phyloP scores from a whole-genome alignment of 2,113 vertebrate genomes.

The Pachypanchax playfairii region DNA sequence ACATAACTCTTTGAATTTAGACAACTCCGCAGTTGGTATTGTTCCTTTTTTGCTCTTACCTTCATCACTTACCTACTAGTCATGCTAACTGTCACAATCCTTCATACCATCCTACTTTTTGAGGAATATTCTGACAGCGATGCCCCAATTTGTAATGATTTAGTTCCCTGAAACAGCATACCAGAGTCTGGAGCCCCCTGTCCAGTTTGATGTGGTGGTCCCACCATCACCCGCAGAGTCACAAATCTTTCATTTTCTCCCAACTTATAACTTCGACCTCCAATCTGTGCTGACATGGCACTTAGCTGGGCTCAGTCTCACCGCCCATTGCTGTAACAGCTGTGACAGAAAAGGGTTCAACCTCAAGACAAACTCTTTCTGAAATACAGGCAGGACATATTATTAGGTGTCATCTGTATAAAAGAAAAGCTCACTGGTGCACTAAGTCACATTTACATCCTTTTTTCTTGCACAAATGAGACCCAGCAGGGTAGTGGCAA shows the following conservation, averaged over 20 bases:
- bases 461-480: constrained; percentile 35
- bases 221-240: constrained; percentile 11
- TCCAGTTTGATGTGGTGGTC: constrained; percentile 26
- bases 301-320: constrained; percentile 22
- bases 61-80: constrained; percentile 28
- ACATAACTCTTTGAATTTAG: constrained; percentile 53
- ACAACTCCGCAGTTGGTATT: constrained; percentile 52
- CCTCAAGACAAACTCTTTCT: neutral
- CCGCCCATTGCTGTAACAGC: constrained; percentile 28
- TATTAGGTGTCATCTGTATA: constrained; percentile 18
- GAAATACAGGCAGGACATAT: constrained; percentile 5
- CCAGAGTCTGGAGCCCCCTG: constrained; percentile 22
- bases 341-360: neutral
- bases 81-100: constrained; percentile 29
- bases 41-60: constrained; percentile 31
- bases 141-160: constrained; percentile 27
- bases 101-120: constrained; percentile 14
- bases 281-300: constrained; percentile 50
- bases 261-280: constrained; percentile 37
- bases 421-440: constrained; percentile 21
- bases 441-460: constrained; percentile 37
- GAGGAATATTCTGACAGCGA: constrained; percentile 10
- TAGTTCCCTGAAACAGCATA: constrained; percentile 19
- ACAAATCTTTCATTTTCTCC: constrained; percentile 33
- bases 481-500: constrained; percentile 28